A percentile compares a stretch with the other conserved stretches of the same genome.
phyloP scores from a whole-genome alignment of 2,113 vertebrate genomes.

The Tenebrosternarchus preto region DNA sequence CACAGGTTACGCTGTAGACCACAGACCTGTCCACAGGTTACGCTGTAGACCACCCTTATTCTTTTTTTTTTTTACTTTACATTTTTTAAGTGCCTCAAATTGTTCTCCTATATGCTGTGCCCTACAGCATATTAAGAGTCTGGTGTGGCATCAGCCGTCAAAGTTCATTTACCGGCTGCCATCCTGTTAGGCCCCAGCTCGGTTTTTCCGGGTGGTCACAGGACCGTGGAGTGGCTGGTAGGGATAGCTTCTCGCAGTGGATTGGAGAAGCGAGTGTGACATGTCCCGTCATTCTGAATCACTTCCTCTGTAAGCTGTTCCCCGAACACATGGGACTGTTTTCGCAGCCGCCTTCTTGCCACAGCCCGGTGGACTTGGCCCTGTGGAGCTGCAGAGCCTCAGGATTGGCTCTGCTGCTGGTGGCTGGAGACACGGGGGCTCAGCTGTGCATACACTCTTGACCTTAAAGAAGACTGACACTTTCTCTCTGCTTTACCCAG shows the following conservation, averaged over 20 bases:
- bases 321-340: slow-evolving; percentile 7
- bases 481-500: slow-evolving; percentile 19
- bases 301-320: slow-evolving; percentile 27
- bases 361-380: not conserved
- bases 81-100: slow-evolving; percentile 37
- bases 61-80: not conserved
- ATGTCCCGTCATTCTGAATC: slow-evolving; percentile 39
- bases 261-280: slow-evolving; percentile 42
- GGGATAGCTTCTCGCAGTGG: slow-evolving; percentile 31
- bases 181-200: slow-evolving; percentile 15
- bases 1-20: too few species aligned
- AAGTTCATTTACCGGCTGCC: slow-evolving; percentile 34
- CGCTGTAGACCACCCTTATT: not conserved
- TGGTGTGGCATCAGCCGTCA: slow-evolving; percentile 27
- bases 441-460: slow-evolving; percentile 33
- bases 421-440: slow-evolving; percentile 21
- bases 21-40: too few species aligned
- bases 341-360: not conserved
- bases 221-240: slow-evolving; percentile 34
- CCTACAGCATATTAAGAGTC: slow-evolving; percentile 25
- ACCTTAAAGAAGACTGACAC: slow-evolving; percentile 36
- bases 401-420: slow-evolving; percentile 41
- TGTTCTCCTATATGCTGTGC: not conserved
- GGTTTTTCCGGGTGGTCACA: slow-evolving; percentile 33
- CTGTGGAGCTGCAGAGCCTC: slow-evolving; percentile 36